A percentile compares a stretch with the other conserved stretches of the same genome.
These are phyloP conservation scores for Bettongia penicillata DNA, from an alignment of 2,113 vertebrate genomes.

Conservation along the genomic window DNA sequence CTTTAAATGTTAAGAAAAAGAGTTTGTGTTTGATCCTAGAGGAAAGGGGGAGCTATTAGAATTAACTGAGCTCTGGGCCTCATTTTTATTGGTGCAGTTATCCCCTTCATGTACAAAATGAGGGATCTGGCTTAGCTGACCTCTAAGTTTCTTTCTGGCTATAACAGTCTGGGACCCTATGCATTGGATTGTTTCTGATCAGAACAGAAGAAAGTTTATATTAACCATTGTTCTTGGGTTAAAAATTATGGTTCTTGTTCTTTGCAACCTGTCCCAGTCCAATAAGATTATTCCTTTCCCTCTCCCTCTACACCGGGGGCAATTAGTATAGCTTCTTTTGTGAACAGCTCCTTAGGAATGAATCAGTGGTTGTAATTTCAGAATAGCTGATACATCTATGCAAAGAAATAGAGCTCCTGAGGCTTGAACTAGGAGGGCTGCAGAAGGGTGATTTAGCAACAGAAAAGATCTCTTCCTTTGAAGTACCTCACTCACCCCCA, in stretches of 20 bases:
- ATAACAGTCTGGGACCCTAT: background rate
- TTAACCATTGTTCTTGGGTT: background rate
- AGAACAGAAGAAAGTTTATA: background rate
- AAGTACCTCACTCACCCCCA: background rate
- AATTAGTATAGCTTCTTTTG: background rate
- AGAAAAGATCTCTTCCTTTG: conserved; percentile 1
- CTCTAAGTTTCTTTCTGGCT: background rate
- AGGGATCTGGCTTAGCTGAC: background rate
- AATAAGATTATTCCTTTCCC: background rate
- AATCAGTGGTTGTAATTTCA: background rate
- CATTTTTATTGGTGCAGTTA: background rate
- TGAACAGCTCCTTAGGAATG: background rate
- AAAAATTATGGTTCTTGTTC: background rate
- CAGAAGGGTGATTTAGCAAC: background rate
- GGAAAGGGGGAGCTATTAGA: background rate
- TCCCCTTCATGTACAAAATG: background rate
- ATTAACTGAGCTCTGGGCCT: background rate
- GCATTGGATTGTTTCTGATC: too few relatives aligned
- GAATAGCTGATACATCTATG: rapidly evolving
- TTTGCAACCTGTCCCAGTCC: background rate
- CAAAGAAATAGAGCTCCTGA: background rate
- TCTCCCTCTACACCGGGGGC: background rate
- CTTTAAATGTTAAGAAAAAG: background rate
- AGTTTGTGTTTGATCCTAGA: background rate
- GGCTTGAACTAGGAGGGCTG: background rate